Conservation (phyloP, 2,797 vertebrate species). For the Sebastes vulpes region DNA sequence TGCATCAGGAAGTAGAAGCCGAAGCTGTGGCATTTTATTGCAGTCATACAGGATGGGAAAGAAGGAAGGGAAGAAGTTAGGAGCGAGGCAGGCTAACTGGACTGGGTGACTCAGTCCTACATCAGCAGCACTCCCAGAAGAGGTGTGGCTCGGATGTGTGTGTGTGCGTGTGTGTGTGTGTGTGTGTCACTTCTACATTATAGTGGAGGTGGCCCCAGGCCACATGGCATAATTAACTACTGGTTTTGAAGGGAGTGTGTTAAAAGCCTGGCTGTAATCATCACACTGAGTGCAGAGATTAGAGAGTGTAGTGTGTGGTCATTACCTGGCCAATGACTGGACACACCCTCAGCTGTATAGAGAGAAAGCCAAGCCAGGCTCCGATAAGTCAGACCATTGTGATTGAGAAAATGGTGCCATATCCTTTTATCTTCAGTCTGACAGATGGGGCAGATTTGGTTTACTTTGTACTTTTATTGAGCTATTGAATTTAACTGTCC, state of each 20-base stretch:
- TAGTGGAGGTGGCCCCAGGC: conserved; percentile 57
- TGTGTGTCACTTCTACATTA: conserved; percentile 47
- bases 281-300: conserved; percentile 66
- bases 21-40: conserved; percentile 8
- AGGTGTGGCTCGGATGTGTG: conserved; percentile 44
- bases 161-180: not conserved
- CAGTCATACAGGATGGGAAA: conserved; percentile 12
- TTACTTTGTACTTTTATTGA: conserved; percentile 11
- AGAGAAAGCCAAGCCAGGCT: conserved; percentile 10
- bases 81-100: conserved; percentile 36
- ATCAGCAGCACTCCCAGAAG: conserved; percentile 73
- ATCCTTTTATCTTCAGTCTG: conserved; percentile 26
- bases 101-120: conserved; percentile 78
- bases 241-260: conserved; percentile 69
- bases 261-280: conserved; percentile 66
- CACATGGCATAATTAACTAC: conserved; percentile 66
- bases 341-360: conserved; percentile 55
- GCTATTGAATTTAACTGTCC: not conserved
- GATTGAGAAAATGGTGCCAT: conserved; percentile 20
- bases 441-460: conserved; percentile 1
- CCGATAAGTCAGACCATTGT: conserved; percentile 41
- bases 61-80: conserved; percentile 37
- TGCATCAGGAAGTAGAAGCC: conserved; percentile 30
- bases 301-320: conserved; percentile 55
- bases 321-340: conserved; percentile 69